Evolutionary conservation across 2,888 invertebrate genomes (phyloP).

Genomic region (Lepidochrysops patricia): DNA sequence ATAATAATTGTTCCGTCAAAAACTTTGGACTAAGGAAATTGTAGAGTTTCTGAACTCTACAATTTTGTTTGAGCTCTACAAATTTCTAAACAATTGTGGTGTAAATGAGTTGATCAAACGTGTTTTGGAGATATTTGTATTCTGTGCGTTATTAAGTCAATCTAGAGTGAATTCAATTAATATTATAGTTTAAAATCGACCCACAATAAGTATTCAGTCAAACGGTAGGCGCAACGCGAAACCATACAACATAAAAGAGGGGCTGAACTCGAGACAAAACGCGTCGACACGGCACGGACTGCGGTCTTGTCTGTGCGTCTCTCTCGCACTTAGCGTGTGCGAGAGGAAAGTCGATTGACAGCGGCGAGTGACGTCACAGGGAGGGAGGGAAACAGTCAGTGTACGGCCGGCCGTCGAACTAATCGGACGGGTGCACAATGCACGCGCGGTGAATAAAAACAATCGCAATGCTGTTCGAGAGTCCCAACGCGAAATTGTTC

Average conservation of each 20-base stretch:
- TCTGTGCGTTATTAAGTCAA: not conserved
- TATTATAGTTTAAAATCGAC: conserved; percentile 26
- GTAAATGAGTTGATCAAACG: not conserved
- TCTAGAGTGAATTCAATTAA: conserved; percentile 13
- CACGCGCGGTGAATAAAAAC: conserved; percentile 57
- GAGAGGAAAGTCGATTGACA: conserved; percentile 27
- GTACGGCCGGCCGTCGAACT: conserved; percentile 52
- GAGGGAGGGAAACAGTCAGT: conserved; percentile 40
- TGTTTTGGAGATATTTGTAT: not conserved
- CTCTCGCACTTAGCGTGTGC: conserved; percentile 14
- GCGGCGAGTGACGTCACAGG: conserved; percentile 53
- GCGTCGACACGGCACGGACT: conserved; percentile 32
- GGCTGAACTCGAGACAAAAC: conserved; percentile 30
- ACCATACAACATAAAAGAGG: conserved; percentile 33
- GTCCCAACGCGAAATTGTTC: conserved; percentile 80
- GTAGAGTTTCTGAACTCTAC: not conserved
- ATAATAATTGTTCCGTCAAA: not conserved
- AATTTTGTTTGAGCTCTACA: not conserved
- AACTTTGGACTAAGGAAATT: not conserved
- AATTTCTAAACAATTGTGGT: not conserved
- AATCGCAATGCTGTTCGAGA: conserved; percentile 81
- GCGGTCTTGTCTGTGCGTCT: conserved; percentile 27
- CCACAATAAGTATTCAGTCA: conserved; percentile 26
- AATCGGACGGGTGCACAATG: conserved; percentile 53
- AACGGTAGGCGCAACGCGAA: conserved; percentile 31